phyloP scores from a whole-genome alignment of 2,797 vertebrate genomes.

The Babyrousa celebensis region DNA sequence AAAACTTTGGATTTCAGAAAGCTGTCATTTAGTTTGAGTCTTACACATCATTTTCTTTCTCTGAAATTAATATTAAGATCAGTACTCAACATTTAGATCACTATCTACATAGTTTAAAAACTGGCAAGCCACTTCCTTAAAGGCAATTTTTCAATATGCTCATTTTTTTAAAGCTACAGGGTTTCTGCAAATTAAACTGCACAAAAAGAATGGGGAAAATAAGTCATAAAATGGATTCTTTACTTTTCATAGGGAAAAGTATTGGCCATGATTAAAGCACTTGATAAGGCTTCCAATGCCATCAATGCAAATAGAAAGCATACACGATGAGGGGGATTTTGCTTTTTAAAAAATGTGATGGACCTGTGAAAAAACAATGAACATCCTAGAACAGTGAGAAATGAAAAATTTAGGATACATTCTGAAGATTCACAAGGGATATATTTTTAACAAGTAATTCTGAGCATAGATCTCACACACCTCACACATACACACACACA shows the following conservation, averaged over 20 bases:
- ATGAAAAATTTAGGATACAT: not conserved
- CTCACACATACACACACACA: not conserved
- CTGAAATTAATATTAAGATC: not conserved
- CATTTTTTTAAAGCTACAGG: not conserved
- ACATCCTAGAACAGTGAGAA: not conserved
- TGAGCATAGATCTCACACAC: not conserved
- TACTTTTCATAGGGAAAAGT: not conserved
- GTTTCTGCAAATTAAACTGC: not conserved
- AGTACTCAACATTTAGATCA: not conserved
- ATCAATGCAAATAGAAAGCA: not conserved
- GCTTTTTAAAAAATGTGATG: not conserved
- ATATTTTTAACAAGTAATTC: not conserved
- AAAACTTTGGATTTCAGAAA: not conserved
- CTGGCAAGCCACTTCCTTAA: not conserved
- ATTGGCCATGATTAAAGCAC: constrained; percentile 45
- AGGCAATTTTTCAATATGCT: not conserved
- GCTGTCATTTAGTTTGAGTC: not conserved
- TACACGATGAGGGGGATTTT: not conserved
- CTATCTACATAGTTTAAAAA: not conserved
- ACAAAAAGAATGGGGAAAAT: not conserved
- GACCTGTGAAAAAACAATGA: not conserved
- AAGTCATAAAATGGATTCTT: constrained; percentile 49
- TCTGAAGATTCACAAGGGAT: not conserved
- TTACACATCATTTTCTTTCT: not conserved
- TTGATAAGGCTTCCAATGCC: not conserved